phyloP scores from a whole-genome alignment of 2,797 vertebrate species.

The Zalophus californianus region DNA sequence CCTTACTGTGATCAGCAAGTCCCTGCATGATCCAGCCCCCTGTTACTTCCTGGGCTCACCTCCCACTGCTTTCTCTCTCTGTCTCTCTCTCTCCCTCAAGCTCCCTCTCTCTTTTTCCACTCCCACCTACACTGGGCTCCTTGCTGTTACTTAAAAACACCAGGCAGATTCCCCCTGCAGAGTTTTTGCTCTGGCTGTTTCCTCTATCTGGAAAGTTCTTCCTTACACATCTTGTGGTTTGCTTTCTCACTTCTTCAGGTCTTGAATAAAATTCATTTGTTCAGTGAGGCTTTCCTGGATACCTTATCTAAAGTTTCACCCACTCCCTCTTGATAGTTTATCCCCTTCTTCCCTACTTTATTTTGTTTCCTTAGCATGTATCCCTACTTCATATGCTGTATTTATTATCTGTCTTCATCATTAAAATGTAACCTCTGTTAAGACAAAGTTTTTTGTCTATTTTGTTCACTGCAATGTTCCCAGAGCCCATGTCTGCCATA shows the following conservation, averaged over 20 bases:
- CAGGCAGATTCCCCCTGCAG: background rate
- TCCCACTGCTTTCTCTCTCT: background rate
- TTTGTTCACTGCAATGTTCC: background rate
- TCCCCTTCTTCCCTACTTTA: background rate
- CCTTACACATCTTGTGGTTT: background rate
- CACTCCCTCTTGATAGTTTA: background rate
- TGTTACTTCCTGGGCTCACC: background rate
- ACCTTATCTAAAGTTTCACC: background rate
- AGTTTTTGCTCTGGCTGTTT: background rate
- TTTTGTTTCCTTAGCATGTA: background rate
- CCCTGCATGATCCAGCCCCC: background rate
- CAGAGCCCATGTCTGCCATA: background rate
- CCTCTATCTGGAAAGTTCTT: background rate
- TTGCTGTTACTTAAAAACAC: background rate
- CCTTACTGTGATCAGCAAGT: background rate
- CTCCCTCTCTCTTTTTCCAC: background rate
- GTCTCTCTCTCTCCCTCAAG: background rate
- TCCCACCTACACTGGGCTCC: background rate
- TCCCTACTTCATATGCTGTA: background rate
- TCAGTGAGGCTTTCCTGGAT: background rate
- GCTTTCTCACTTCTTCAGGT: constrained; percentile 2
- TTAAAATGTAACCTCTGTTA: background rate
- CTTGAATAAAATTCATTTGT: background rate
- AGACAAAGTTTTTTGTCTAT: background rate
- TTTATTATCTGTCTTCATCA: constrained; percentile 31